Evolutionary conservation across 2,888 invertebrate genomes (phyloP).

Genomic region (Poecilobothrus nobilitatus): DNA sequence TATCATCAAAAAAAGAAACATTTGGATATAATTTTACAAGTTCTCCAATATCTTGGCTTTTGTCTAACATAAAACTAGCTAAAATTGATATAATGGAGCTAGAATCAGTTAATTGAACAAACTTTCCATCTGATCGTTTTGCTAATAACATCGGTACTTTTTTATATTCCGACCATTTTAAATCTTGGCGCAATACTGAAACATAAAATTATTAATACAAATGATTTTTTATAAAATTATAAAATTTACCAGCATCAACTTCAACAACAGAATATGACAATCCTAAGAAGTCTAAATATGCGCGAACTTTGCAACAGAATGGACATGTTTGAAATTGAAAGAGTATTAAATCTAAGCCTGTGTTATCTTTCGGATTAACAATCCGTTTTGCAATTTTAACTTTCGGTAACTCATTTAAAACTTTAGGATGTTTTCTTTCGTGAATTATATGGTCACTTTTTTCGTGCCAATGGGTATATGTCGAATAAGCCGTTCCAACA

Average conservation of each 20-base stretch:
- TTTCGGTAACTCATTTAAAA: slow-evolving; percentile 45
- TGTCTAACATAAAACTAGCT: slow-evolving; percentile 63
- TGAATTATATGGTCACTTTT: slow-evolving; percentile 40
- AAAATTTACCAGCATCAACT: slow-evolving; percentile 71
- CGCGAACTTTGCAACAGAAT: slow-evolving; percentile 86
- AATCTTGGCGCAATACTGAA: slow-evolving; percentile 60
- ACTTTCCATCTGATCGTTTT: slow-evolving; percentile 58
- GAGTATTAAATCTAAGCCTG: slow-evolving; percentile 69
- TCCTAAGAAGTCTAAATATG: slow-evolving; percentile 85
- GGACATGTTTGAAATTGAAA: slow-evolving; percentile 98
- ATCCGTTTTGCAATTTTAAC: slow-evolving; percentile 55
- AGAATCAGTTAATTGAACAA: slow-evolving; percentile 87
- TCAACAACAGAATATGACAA: slow-evolving; percentile 93
- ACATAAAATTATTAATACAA: background rate
- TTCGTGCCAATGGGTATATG: slow-evolving; percentile 32
- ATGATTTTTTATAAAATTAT: background rate
- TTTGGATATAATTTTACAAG: slow-evolving; percentile 69
- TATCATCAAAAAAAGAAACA: slow-evolving; percentile 57
- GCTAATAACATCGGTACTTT: slow-evolving; percentile 90
- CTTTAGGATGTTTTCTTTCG: slow-evolving; percentile 31
- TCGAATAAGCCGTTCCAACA: slow-evolving; percentile 48
- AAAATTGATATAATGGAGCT: slow-evolving; percentile 86
- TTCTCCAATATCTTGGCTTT: slow-evolving; percentile 52
- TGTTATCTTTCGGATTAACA: slow-evolving; percentile 54
- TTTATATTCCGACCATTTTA: slow-evolving; percentile 87